Base-by-base conservation (phyloP, 2,797 vertebrate species). In the Sebastes diaconus region DNA sequence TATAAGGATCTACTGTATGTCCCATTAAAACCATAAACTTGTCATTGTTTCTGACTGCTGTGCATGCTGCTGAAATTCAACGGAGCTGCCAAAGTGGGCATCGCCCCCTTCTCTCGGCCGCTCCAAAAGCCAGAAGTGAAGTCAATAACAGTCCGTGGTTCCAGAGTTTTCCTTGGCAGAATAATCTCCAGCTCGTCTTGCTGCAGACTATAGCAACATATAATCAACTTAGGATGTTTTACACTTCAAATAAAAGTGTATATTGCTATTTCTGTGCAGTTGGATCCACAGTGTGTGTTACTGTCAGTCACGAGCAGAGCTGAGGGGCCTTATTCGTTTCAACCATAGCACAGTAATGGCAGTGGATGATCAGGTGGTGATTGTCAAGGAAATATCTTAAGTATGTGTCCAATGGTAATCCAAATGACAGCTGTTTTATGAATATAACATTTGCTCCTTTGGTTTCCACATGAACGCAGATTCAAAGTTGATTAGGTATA, bases 81-180 rank as follows among this genome's bases (percentile, higher is more conserved):
- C 52, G 57, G 73, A 76, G 57, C 59, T 74, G 79, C 73, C 68
- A 79, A 68, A 70, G 50, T 10, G 36, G 84, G 61, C 86, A 86
- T 73, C 20, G 34, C 72, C 75, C 68, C 68, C 32, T 52, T 78
- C 70, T 59, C 72, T 66, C 25, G 9, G 55, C 73, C 4, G 16
- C 61, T 84, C 70, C 25, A 72, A 85, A 90, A 89, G 46, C 83
- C 78, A 85, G 77, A 88, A 46, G 55, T 79, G 70, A 86, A 88
- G 84, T 89, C 86, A 91, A 81, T 86, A 90, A 80, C 78, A 79
- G 87, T 76, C 55, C 29, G 24, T 68, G 73, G 82, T 84, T 85
- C 66, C 86, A 86, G 63, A 88, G 88, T 93, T 94, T 95, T 90
- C 87, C 81, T 95, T 95, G 95, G 94, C 93, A 87, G 68, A 77